A percentile compares a stretch with the other conserved stretches of the same genome.
Evolutionary conservation across 2,888 invertebrate species (phyloP).

Genomic region (Plemyria rubiginata): DNA sequence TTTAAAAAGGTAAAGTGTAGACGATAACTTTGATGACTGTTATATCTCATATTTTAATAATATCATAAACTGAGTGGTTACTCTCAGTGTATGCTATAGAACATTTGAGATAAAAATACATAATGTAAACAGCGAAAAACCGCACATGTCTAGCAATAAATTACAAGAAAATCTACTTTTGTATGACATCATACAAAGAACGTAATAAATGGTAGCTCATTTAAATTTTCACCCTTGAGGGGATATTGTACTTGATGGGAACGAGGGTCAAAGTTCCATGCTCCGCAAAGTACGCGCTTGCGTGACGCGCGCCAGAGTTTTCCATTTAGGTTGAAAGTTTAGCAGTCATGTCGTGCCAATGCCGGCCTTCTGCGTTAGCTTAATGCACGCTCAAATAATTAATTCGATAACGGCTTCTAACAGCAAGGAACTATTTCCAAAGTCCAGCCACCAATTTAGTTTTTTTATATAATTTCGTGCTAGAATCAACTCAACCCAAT

Average conservation of each 20-base stretch:
- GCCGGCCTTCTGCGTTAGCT: constrained; percentile 29
- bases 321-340: constrained; percentile 35
- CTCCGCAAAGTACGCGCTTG: constrained; percentile 29
- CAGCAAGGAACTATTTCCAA: constrained; percentile 24
- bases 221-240: constrained; percentile 15
- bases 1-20: not conserved
- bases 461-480: no score
- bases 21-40: not conserved
- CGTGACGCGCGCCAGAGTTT: constrained; percentile 35
- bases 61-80: not conserved
- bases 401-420: constrained; percentile 36
- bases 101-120: constrained; percentile 5
- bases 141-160: constrained; percentile 10
- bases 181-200: constrained; percentile 3
- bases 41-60: not conserved
- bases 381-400: constrained; percentile 40
- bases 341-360: constrained; percentile 35
- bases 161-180: constrained; percentile 13
- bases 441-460: constrained; percentile 8
- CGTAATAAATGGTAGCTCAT: constrained; percentile 16
- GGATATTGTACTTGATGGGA: constrained; percentile 4
- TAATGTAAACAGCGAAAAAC: constrained; percentile 11
- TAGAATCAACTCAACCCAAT: no score
- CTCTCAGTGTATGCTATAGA: not conserved
- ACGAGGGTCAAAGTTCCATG: constrained; percentile 27